Base-by-base conservation (phyloP, 2,888 invertebrate species). In the Agrenia bidenticulata region DNA sequence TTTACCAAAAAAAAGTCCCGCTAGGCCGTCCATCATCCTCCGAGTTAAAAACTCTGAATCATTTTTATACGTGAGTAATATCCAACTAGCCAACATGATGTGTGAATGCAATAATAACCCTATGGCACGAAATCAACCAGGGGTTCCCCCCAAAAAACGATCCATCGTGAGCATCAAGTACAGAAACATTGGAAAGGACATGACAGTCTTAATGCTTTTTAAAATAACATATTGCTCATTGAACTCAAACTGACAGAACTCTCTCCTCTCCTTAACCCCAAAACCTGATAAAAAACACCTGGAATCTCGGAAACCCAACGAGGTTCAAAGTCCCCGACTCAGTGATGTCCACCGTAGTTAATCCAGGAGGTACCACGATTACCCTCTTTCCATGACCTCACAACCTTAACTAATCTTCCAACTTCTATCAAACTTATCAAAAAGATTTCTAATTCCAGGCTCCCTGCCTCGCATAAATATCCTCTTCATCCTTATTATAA, bases 231-330 rank as follows among this genome's bases (percentile, higher is more conserved):
- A 57, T 39, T 57, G 57, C 57, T 23, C 41, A 57, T 21, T 57
- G 57, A 57, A 41, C 26, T 23, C 37, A 7, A 17, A 11, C 58
- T 58, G 58, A 45, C 58, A 45, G 24, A 24, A 19, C 19, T 45
- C 5, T 15, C 45, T 45, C 45, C 45, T 45, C 45, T 19, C n/a
- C n/a, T 45, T 45, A 45, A 51, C 17, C 39, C 39, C 45, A 32
- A 50, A 63, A 55, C 21, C 17, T 37, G 49, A 64, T 60, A 64
- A 65, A 64, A 57, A 56, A 61, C 65, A 65, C 65, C 65, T 65
- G 65, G 65, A 56, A 49, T 21, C 60, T 64, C 57, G 41, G 57
- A 57, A 17, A 37, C 55, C 57, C 23, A 41, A 23, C 37, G 5
- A 27, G 27, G 39, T 37, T 57, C 57, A 57, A 37, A 57, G 55